These are phyloP conservation scores for Eristalis arbustorum DNA, from an alignment of 2,888 invertebrate genomes.

Conservation along the genomic window DNA sequence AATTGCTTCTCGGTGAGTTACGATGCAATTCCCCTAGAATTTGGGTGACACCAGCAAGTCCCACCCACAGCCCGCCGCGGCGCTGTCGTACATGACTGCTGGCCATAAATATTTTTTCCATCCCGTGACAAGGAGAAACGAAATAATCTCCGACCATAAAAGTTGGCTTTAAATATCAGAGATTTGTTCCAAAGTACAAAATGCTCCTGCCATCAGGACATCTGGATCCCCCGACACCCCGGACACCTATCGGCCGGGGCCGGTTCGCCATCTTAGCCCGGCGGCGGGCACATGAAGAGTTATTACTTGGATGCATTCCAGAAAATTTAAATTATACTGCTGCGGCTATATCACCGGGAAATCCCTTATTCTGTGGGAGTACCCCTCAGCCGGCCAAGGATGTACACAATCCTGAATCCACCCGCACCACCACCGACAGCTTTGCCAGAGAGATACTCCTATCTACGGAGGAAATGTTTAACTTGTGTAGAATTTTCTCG, in stretches of 20 bases:
- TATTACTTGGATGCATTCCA: conserved; percentile 71
- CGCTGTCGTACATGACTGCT: conserved; percentile 37
- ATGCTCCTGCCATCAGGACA: conserved; percentile 1
- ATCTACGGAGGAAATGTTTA: conserved; percentile 19
- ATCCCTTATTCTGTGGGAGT: conserved; percentile 37
- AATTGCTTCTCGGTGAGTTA: conserved; percentile 67
- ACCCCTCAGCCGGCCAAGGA: background rate
- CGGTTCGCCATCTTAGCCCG: conserved; percentile 27
- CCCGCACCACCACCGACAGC: background rate
- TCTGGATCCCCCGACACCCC: background rate
- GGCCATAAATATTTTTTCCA: conserved; percentile 57
- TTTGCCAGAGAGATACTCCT: conserved; percentile 26
- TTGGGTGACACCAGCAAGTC: background rate
- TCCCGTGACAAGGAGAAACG: conserved; percentile 52
- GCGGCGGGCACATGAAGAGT: conserved; percentile 55
- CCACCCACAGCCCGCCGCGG: background rate
- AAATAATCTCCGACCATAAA: conserved; percentile 62
- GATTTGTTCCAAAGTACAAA: conserved; percentile 58
- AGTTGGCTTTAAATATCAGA: conserved; percentile 68
- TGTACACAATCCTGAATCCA: background rate
- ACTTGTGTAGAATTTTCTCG: conserved; percentile 48
- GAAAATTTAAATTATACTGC: conserved; percentile 68
- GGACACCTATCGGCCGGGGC: background rate
- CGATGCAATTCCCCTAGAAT: conserved; percentile 53
- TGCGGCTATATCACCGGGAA: conserved; percentile 54